phyloP scores from a whole-genome alignment of 1,140 invertebrate genomes.

The Drosophila nebulosa region DNA sequence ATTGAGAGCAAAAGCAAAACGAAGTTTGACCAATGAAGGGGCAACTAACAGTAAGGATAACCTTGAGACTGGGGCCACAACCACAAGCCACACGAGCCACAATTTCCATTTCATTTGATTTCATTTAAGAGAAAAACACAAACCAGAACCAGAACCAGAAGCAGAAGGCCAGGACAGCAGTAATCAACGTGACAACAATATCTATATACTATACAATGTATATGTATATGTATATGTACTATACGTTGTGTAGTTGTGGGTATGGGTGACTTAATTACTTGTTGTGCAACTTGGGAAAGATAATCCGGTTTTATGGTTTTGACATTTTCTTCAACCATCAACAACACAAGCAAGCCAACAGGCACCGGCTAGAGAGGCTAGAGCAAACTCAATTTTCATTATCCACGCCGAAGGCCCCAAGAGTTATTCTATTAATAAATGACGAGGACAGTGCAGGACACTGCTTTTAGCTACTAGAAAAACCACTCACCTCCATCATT shows the following conservation, averaged over 20 bases:
- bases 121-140: background rate
- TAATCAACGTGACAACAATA: background rate
- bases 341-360: background rate
- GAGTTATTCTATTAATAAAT: slow-evolving; percentile 46
- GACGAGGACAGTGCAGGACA: background rate
- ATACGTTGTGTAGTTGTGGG: background rate
- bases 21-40: background rate
- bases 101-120: slow-evolving; percentile 16
- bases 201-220: background rate
- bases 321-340: slow-evolving; percentile 6
- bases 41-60: background rate
- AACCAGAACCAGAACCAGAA: background rate
- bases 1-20: background rate
- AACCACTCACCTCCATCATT: slow-evolving; percentile 81
- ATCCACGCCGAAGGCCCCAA: background rate
- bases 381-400: slow-evolving; percentile 15
- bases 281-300: slow-evolving; percentile 23
- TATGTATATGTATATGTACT: background rate
- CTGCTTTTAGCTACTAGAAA: background rate
- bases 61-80: background rate
- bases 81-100: background rate
- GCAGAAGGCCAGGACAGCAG: background rate
- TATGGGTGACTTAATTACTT: slow-evolving; percentile 37
- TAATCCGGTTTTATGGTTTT: slow-evolving; percentile 20
- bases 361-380: slow-evolving; percentile 1